Evolutionary conservation across 2,888 invertebrate species (phyloP).

Genomic region (Stegophylla sp.): DNA sequence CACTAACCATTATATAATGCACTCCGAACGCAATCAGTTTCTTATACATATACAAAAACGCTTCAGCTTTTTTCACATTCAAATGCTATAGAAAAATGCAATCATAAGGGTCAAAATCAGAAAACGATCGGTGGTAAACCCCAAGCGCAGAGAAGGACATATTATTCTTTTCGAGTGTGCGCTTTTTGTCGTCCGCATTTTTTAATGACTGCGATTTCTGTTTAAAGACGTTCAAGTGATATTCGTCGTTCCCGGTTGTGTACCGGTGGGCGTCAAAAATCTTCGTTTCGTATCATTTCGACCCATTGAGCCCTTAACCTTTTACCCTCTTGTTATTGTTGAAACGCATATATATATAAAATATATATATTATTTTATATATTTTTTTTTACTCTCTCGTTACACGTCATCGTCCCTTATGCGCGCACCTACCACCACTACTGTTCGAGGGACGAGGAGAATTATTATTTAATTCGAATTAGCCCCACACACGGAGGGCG

Average conservation of each 20-base stretch:
- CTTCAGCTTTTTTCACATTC: constrained; percentile 1
- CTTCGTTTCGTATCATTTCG: constrained; percentile 38
- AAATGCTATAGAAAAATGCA: constrained; percentile 8
- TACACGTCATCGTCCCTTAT: not conserved
- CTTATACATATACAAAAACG: not conserved
- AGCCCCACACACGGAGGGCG: not conserved
- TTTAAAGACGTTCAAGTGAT: constrained; percentile 42
- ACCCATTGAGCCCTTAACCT: constrained; percentile 52
- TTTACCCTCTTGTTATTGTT: constrained; percentile 29
- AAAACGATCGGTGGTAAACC: constrained; percentile 32
- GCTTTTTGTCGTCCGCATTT: not conserved
- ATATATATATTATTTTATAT: not conserved
- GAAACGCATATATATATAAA: not conserved
- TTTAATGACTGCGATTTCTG: constrained; percentile 52
- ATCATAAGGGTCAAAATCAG: constrained; percentile 30
- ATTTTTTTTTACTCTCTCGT: constrained; percentile 19
- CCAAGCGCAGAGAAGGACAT: constrained; percentile 26
- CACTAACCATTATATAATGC: not conserved
- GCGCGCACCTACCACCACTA: too few relatives aligned
- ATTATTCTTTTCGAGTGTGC: constrained; percentile 41
- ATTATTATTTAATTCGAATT: constrained; percentile 31
- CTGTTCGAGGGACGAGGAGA: too few relatives aligned
- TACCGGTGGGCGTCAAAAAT: constrained; percentile 54
- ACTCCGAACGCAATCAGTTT: not conserved
- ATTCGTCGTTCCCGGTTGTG: constrained; percentile 6